Percentiles rank a stretch among this genome's conserved stretches.
Evolutionary conservation across 2,888 invertebrate genomes (phyloP).

Genomic region (Ellobium chinense): DNA sequence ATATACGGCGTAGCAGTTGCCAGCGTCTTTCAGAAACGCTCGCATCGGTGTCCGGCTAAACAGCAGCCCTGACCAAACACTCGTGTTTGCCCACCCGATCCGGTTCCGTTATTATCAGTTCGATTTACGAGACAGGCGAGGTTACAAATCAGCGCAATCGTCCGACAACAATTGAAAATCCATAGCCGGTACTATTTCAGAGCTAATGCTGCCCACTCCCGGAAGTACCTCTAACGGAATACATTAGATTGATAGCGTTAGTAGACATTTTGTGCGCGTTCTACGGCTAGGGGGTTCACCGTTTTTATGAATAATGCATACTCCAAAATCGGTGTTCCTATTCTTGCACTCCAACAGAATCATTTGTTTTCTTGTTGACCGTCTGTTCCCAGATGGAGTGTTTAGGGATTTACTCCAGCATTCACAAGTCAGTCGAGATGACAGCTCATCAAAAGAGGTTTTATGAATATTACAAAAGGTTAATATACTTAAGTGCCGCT

Average conservation of each 20-base stretch:
- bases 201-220: not conserved
- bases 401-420: not conserved
- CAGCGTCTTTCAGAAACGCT: slow-evolving; percentile 4
- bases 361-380: not conserved
- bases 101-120: slow-evolving; percentile 19
- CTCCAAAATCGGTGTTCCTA: not conserved
- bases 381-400: not conserved
- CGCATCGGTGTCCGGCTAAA: slow-evolving; percentile 25
- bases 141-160: slow-evolving; percentile 30
- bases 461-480: not conserved
- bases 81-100: slow-evolving; percentile 27
- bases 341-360: not conserved
- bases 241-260: slow-evolving; percentile 10
- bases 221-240: slow-evolving; percentile 21
- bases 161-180: slow-evolving; percentile 29
- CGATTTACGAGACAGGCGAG: slow-evolving; percentile 35
- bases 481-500: not conserved
- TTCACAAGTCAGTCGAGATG: not conserved
- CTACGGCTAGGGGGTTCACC: not conserved
- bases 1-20: slow-evolving; percentile 24
- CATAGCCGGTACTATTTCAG: slow-evolving; percentile 5
- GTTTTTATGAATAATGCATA: slow-evolving; percentile 23
- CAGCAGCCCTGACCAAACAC: slow-evolving; percentile 30
- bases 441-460: not conserved
- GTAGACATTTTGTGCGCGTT: slow-evolving; percentile 13